Base-by-base conservation (phyloP, 2,797 vertebrate species). In the Podargus strigoides region DNA sequence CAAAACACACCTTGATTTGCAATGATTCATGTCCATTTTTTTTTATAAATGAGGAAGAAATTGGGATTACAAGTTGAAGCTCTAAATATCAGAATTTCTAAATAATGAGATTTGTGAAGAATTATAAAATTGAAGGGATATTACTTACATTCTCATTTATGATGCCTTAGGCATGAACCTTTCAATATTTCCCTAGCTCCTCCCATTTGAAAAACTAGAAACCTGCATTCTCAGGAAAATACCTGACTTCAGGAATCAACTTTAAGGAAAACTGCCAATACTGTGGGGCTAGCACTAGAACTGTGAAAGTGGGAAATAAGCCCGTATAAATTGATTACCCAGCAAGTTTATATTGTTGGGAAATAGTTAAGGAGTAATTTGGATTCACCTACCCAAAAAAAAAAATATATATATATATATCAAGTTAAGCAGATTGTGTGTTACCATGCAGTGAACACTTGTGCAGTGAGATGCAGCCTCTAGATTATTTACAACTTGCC, bases 281-380 rank as follows among this genome's bases (percentile, higher is more conserved):
- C 47, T 37, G 27, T 55, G 55, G 27, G 74, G 52, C n/a, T 73
- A 88, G 19, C 36, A 28, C 49, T 53, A 32, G 60, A 92, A 72
- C 66, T 80, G 73, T 80, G 76, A 96, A 92, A 92, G 50, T 34
- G 66, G 69, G 91, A 75, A 83, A 41, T 34, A 84, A 91, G 67
- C 52, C 92, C 70, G 69, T 49, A 53, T 66, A 78, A 96, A 95
- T 85, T 83, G 85, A 83, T 95, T 80, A 77, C 47, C 73, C 53
- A 78, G 56, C 26, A 47, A 58, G 66, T 75, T 94, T 75, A 66
- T 56, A 37, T 27, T 26, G 84, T 68, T 68, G 56, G 81, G 78
- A 93, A 95, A 83, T 91, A 88, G 85, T 79, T 85, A 84, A 66
- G 27, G 47, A 81, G 24, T 39, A 91, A 95, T 94, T 79, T 66